These are phyloP conservation scores for Aurelia aurita DNA, from an alignment of 30 jellyfish, hydroid and myxozoan genomes.

Conservation along the genomic window DNA sequence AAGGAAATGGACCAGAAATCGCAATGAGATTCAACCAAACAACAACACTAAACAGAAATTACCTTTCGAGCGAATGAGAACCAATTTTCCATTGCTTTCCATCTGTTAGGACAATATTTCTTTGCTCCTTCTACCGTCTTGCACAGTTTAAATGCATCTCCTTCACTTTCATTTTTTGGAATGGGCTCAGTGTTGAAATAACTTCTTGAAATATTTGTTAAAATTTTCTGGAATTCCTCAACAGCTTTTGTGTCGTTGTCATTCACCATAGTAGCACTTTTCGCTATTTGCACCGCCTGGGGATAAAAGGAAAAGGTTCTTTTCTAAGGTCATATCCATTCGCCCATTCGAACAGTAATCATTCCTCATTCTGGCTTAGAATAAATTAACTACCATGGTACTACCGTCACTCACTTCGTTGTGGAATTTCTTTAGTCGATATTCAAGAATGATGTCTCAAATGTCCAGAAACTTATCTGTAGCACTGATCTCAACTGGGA, in stretches of 20 bases:
- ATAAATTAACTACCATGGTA: too few species aligned
- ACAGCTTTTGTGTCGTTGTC: constrained; percentile 82
- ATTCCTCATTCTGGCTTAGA: too few species aligned
- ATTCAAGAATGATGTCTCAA: too few species aligned
- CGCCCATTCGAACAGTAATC: too few species aligned
- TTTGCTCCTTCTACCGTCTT: constrained; percentile 88
- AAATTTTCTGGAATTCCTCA: constrained; percentile 72
- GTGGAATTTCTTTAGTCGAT: too few species aligned
- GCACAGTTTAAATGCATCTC: constrained; percentile 94
- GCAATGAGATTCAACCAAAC: too few species aligned
- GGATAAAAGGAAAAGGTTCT: background rate
- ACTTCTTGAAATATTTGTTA: constrained; percentile 60
- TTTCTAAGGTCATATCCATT: too few species aligned
- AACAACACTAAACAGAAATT: too few species aligned
- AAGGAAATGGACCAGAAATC: too few species aligned
- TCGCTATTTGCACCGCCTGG: constrained; percentile 90
- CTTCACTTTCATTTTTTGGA: constrained; percentile 93
- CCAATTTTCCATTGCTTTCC: constrained; percentile 99
- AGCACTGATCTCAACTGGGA: too few species aligned
- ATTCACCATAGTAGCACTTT: constrained; percentile 47
- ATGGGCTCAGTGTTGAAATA: constrained; percentile 83
- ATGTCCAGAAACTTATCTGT: too few species aligned
- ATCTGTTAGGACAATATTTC: constrained; percentile 89
- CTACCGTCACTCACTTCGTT: too few species aligned
- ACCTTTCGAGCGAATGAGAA: constrained; percentile 89